A percentile compares a stretch with the other conserved stretches of the same genome.
phyloP scores from a whole-genome alignment of 2,113 vertebrate species.

The Seriola rivoliana region DNA sequence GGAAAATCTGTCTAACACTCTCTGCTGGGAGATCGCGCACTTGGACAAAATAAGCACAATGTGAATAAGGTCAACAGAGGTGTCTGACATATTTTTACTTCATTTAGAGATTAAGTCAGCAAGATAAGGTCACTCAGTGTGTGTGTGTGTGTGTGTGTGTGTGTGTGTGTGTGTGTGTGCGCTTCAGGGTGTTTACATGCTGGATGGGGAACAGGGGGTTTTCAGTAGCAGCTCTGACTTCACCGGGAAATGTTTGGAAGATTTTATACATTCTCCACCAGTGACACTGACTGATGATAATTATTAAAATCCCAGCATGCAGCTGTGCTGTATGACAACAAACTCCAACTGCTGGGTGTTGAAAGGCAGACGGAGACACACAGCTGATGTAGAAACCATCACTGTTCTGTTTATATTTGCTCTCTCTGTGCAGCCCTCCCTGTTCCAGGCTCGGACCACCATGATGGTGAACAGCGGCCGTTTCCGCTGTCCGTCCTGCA shows the following conservation, averaged over 20 bases:
- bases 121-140: neutral
- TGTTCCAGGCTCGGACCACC: slow-evolving; percentile 84
- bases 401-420: neutral
- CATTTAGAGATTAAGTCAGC: neutral
- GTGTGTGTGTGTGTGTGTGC: neutral
- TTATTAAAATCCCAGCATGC: slow-evolving; percentile 41
- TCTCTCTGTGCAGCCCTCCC: slow-evolving; percentile 70
- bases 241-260: slow-evolving; percentile 21
- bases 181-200: slow-evolving; percentile 3
- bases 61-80: neutral
- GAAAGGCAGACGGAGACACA: neutral
- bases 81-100: slow-evolving; percentile 12
- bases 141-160: neutral
- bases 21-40: too few species aligned
- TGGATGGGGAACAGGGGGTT: slow-evolving; percentile 12
- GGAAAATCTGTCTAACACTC: neutral
- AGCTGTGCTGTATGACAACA: slow-evolving; percentile 12
- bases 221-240: slow-evolving; percentile 23
- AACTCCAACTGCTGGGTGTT: slow-evolving; percentile 15
- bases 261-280: slow-evolving; percentile 4
- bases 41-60: neutral
- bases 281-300: neutral
- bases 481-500: slow-evolving; percentile 80
- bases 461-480: slow-evolving; percentile 72
- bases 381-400: neutral